These are phyloP conservation scores for Euphydryas editha DNA, from an alignment of 2,888 invertebrate genomes.

Conservation along the genomic window DNA sequence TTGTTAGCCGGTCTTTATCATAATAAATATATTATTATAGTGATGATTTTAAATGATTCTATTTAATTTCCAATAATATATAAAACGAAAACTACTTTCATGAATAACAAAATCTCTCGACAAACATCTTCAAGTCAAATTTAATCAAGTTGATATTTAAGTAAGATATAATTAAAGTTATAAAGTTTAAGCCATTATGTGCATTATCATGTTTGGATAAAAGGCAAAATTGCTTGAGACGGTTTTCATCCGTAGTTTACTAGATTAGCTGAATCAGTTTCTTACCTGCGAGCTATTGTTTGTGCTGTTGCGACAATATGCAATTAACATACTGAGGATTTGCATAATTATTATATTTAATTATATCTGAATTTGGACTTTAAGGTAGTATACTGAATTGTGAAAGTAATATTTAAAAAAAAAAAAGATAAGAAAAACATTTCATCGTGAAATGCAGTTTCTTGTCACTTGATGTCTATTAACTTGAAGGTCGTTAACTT, in stretches of 20 bases:
- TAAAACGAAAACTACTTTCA: neutral
- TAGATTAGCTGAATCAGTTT: constrained; percentile 26
- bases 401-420: neutral
- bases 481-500: too few relatives aligned
- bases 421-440: too few relatives aligned
- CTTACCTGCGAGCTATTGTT: constrained; percentile 27
- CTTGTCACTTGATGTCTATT: neutral
- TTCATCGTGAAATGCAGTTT: neutral
- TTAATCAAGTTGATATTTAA: constrained; percentile 18
- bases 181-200: neutral
- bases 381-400: neutral
- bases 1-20: too few relatives aligned
- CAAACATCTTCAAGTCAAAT: constrained; percentile 6
- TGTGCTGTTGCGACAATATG: constrained; percentile 30
- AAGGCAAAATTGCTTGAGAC: neutral
- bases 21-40: too few relatives aligned
- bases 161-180: constrained; percentile 17
- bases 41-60: too few relatives aligned
- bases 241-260: constrained; percentile 8
- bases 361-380: neutral
- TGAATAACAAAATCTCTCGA: neutral
- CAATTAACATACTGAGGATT: constrained; percentile 25
- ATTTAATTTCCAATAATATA: neutral
- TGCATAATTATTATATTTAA: constrained; percentile 15
- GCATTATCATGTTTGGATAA: neutral